phyloP scores from a whole-genome alignment of 2,797 vertebrate species.

The Argentina silus region DNA sequence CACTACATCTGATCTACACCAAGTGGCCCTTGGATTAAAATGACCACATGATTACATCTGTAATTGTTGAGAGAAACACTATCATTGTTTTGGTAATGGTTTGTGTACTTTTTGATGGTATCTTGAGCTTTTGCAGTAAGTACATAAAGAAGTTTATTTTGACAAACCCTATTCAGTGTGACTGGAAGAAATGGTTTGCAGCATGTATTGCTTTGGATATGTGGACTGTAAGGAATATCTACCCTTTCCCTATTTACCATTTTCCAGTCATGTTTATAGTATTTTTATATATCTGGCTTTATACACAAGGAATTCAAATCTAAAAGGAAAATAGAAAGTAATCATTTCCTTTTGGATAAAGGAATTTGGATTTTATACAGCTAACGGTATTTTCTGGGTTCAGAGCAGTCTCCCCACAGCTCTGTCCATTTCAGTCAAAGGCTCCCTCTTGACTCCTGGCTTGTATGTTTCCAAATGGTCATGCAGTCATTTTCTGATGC shows the following conservation, averaged over 20 bases:
- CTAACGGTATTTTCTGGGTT: background rate
- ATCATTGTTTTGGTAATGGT: background rate
- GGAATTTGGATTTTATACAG: background rate
- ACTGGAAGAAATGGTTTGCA: background rate
- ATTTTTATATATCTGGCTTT: too few species aligned
- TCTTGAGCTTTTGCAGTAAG: background rate
- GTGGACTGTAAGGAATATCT: too few species aligned
- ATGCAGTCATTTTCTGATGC: slow-evolving; percentile 64
- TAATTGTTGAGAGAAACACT: background rate
- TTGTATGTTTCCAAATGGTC: slow-evolving; percentile 56
- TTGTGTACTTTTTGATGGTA: background rate
- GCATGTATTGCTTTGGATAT: background rate
- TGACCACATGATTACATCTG: background rate
- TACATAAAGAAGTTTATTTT: background rate
- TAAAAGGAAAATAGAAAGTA: too few species aligned
- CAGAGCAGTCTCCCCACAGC: slow-evolving; percentile 39
- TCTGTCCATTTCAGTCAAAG: slow-evolving; percentile 33
- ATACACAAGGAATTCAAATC: too few species aligned
- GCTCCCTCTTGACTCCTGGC: slow-evolving; percentile 16
- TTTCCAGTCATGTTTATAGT: too few species aligned
- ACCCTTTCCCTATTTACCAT: too few species aligned
- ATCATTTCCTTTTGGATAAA: too few species aligned
- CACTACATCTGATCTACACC: background rate
- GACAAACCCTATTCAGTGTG: background rate
- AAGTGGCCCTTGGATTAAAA: background rate